Evolutionary conservation across 2,797 vertebrate genomes (phyloP), one percentile per base, ranked within the genome.

Genomic region (Clarias platycephalus): DNA sequence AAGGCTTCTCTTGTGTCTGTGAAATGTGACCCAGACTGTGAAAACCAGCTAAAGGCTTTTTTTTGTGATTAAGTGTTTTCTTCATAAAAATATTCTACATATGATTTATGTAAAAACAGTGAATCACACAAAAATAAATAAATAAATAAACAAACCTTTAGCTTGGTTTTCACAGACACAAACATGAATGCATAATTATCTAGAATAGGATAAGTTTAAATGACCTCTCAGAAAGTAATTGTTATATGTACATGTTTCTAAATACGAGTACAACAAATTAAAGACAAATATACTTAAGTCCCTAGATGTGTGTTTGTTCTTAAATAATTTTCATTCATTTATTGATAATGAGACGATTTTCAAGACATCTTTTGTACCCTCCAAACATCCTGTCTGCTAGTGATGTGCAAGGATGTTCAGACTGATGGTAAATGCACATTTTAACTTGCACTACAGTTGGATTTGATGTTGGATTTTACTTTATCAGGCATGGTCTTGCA

Each of bases 1-100:
- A 78, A 78, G 57, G n/a, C 31, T 78, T 78, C 12, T 62, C 76
- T 60, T 77, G 31, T 37, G 5, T 77, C 75, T 78, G 18, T 34
- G 34, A 78, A 20, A n/a, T 53, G 49, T 53, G 49, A 13, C 49
- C 49, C 49, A 53, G 49, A 53, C 49, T 53, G 49, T 53, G 49
- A 53, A 53, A 49, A 49, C 44, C 44, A 49, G 44, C 2, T 49
- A 12, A 53, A 53, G 12, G 12, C 49, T 53, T 53, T 53, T 44
- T 53, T 53, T 53, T 13, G 49, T 53, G 49, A 53, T 53, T 53
- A 49, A 49, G 10, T 49, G 49, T 53, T 53, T 53, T 53, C 49
- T 53, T 13, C 12, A 53, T 53, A 53, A 13, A 53, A 22, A 53
- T 53, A 53, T 53, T 53, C 2, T 60, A 60, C 58, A 60, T 60